Base-by-base conservation (phyloP, 2,113 vertebrate genomes). In the Thalassarche chlororhynchos region DNA sequence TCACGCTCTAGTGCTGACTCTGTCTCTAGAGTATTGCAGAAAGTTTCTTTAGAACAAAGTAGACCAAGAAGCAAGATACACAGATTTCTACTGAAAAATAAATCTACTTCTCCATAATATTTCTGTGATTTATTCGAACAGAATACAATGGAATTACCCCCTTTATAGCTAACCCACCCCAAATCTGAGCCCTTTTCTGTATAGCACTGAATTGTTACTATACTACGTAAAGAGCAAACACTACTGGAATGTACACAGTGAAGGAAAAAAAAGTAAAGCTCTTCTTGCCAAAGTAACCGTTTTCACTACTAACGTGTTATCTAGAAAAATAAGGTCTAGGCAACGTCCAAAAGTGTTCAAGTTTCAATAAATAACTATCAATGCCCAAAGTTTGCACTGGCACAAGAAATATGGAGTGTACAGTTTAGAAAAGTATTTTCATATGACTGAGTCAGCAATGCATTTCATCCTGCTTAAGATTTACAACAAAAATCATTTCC, bases 301-400 rank as follows among this genome's bases (percentile, higher is more conserved):
- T 89, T 89, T 77, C 81, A 87, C 83, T 81, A 72, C 83, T 84
- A 84, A 89, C 16, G 0, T 75, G 66, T 97, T 94, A 94, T 79
- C 94, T 98, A 98, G 91, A 98, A 98, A 98, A 98, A 97, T 98
- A 98, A 95, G 93, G 84, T 96, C 96, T 96, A 96, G 88, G 76
- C 93, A 92, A 97, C 54, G 3, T 96, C 79, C 90, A 90, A 96
- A 96, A 97, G 82, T 97, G 74, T 97, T 97, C 96, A 98, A 97
- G 93, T 98, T 97, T 97, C 94, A 98, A 96, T 96, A 98, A 98
- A 97, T 97, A 98, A 96, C 86, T 94, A 91, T 92, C 90, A 97
- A 98, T 96, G 96, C 97, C 95, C 96, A 95, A 97, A 40, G 61
- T 88, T 36, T 88, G 87, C 91, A 94, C 84, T 97, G 92, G 89